Percentiles rank a stretch among this genome's conserved stretches.
phyloP scores from a whole-genome alignment of 1,140 invertebrate species.

The Drosophila ambigua region DNA sequence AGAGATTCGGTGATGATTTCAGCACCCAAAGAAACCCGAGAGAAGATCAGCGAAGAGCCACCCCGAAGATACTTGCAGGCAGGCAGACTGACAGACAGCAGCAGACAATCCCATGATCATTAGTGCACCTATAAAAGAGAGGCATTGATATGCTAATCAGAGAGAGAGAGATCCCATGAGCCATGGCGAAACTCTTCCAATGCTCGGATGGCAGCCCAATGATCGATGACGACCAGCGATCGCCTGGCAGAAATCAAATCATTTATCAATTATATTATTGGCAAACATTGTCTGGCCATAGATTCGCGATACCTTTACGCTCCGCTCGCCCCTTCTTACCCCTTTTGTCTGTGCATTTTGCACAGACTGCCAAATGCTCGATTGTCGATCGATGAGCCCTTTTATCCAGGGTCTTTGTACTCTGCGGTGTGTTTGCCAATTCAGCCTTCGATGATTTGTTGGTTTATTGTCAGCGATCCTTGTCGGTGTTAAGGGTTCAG shows the following conservation, averaged over 20 bases:
- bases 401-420: conserved; percentile 35
- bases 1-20: conserved; percentile 75
- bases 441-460: conserved; percentile 73
- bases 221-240: conserved; percentile 61
- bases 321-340: conserved; percentile 9
- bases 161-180: conserved; percentile 13
- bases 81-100: conserved; percentile 15
- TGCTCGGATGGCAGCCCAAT: conserved; percentile 41
- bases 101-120: conserved; percentile 76
- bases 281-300: conserved; percentile 77
- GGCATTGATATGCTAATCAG: conserved; percentile 79
- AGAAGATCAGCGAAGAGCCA: conserved; percentile 41
- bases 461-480: conserved; percentile 67
- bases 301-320: conserved; percentile 7
- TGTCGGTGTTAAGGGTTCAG: conserved; percentile 30
- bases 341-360: conserved; percentile 42
- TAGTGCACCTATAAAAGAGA: conserved; percentile 68
- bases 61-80: conserved; percentile 32
- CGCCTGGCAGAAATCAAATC: conserved; percentile 72
- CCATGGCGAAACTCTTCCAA: conserved; percentile 6
- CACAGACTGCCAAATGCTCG: conserved; percentile 77
- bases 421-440: conserved; percentile 77
- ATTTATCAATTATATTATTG: conserved; percentile 84
- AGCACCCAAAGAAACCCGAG: conserved; percentile 61
- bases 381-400: conserved; percentile 59